phyloP scores from a whole-genome alignment of 2,113 vertebrate species.

The Deroptyus accipitrinus region DNA sequence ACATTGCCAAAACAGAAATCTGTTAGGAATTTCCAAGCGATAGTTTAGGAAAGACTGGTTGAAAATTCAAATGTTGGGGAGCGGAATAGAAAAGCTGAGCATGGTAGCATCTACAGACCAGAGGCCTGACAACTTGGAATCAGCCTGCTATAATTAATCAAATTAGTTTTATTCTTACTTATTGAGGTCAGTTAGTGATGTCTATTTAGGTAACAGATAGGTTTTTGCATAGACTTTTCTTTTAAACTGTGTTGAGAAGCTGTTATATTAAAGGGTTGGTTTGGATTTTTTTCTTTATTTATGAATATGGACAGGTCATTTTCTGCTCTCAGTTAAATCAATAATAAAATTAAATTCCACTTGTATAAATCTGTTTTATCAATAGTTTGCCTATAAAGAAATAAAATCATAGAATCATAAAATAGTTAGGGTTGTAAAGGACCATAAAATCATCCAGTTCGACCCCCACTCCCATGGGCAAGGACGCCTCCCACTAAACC shows the following conservation, averaged over 20 bases:
- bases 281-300: neutral
- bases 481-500: no score
- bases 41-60: neutral
- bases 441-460: no score
- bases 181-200: neutral
- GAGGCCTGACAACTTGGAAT: neutral
- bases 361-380: neutral
- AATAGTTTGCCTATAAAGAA: neutral
- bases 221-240: neutral
- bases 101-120: neutral
- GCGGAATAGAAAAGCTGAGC: neutral
- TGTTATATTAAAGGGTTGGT: neutral
- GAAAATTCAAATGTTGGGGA: neutral
- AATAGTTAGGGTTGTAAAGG: no score
- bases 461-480: no score
- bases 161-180: neutral
- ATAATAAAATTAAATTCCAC: neutral
- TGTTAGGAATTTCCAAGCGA: neutral
- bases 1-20: neutral
- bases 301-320: neutral
- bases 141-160: neutral
- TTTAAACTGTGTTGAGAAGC: neutral
- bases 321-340: neutral
- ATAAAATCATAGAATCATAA: neutral
- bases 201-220: neutral